Evolutionary conservation across 2,888 invertebrate genomes (phyloP).

Genomic region (Endotricha flammealis): DNA sequence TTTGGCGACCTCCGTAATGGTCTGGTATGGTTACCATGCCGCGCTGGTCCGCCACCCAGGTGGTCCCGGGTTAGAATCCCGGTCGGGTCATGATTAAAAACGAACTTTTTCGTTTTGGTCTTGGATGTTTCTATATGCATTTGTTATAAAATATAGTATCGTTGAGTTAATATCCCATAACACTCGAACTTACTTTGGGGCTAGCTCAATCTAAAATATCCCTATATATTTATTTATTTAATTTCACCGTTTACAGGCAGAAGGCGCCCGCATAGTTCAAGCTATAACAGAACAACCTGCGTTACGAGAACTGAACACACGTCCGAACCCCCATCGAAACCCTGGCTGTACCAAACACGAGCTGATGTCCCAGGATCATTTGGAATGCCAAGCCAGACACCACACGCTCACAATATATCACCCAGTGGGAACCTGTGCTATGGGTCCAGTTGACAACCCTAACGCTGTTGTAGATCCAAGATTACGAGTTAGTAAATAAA

Average conservation of each 20-base stretch:
- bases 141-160: too few relatives aligned
- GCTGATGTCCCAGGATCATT: conserved; percentile 84
- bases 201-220: too few relatives aligned
- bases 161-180: too few relatives aligned
- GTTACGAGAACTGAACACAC: conserved; percentile 79
- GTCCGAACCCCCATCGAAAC: conserved; percentile 80
- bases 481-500: conserved; percentile 56
- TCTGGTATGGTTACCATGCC: too few relatives aligned
- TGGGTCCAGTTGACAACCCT: conserved; percentile 80
- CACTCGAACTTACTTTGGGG: too few relatives aligned
- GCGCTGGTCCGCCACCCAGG: too few relatives aligned
- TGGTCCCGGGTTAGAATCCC: too few relatives aligned
- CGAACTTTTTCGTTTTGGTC: too few relatives aligned
- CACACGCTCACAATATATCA: conserved; percentile 90
- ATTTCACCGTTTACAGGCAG: conserved; percentile 71
- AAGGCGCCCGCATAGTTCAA: conserved; percentile 85
- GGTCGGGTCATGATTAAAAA: too few relatives aligned
- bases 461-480: conserved; percentile 84
- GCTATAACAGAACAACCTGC: conserved; percentile 78
- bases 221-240: conserved; percentile 2
- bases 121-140: too few relatives aligned
- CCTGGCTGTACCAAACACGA: conserved; percentile 81
- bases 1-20: too few relatives aligned
- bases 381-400: conserved; percentile 86
- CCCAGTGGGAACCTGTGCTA: conserved; percentile 89